Percentiles rank a stretch among this genome's conserved stretches.
These are phyloP conservation scores for Agelas oroides DNA, from an alignment of 37 sponge, comb jelly and placozoan species.

Conservation along the genomic window DNA sequence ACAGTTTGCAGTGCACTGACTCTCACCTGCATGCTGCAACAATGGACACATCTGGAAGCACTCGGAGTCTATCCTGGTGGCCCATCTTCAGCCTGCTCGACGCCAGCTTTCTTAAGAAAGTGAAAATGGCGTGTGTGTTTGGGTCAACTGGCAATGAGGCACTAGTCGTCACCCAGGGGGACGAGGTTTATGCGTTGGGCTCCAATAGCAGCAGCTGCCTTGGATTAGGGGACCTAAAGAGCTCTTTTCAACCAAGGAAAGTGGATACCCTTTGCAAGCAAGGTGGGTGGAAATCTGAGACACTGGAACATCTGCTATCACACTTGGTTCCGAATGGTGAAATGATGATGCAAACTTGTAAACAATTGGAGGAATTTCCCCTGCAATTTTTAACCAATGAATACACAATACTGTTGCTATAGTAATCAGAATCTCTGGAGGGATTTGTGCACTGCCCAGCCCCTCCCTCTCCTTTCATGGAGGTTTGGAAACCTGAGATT, in stretches of 20 bases:
- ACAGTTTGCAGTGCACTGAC: no score
- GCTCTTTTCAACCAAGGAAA: constrained; percentile 66
- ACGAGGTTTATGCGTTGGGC: constrained; percentile 85
- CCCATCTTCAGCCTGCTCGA: constrained; percentile 83
- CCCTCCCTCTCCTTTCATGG: no score
- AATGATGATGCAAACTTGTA: no score
- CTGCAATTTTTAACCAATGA: background rate
- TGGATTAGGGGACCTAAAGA: constrained; percentile 69
- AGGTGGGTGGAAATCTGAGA: constrained; percentile 22
- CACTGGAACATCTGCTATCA: no score
- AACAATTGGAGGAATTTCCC: no score
- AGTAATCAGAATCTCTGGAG: no score
- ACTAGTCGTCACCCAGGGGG: constrained; percentile 66
- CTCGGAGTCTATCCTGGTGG: constrained; percentile 54
- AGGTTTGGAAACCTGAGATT: no score
- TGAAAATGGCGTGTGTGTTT: constrained; percentile 79
- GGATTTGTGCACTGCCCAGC: no score
- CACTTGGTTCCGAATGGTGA: no score
- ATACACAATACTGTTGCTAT: no score
- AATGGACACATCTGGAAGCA: background rate
- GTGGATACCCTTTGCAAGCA: constrained; percentile 59
- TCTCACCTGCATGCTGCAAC: background rate
- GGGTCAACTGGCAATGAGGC: constrained; percentile 88
- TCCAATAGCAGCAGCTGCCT: constrained; percentile 79
- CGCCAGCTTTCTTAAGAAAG: constrained; percentile 40